Evolutionary conservation across 1,140 invertebrate genomes (phyloP).

Genomic region (Theocolax elegans): DNA sequence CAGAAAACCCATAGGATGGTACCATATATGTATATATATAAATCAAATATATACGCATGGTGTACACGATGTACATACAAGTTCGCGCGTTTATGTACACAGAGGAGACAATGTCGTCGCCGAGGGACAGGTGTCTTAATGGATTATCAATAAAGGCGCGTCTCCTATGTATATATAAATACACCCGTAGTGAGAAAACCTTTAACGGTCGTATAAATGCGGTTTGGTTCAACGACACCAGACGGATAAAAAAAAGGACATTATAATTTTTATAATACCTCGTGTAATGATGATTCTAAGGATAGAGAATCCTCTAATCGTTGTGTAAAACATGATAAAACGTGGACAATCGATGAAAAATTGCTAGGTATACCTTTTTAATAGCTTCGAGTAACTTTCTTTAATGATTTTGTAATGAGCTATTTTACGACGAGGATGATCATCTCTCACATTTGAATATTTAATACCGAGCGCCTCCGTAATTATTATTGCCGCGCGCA

Average conservation of each 20-base stretch:
- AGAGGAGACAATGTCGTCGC: conserved; percentile 31
- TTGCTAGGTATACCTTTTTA: background rate
- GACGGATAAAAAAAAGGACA: background rate
- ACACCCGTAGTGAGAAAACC: background rate
- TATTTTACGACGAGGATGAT: conserved; percentile 8
- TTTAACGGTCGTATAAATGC: background rate
- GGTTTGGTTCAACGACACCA: conserved; percentile 19
- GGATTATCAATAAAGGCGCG: conserved; percentile 58
- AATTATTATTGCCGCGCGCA: conserved; percentile 1
- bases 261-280: background rate
- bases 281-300: background rate
- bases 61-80: too few species aligned
- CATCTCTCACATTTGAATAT: conserved; percentile 20
- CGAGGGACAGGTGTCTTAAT: conserved; percentile 50
- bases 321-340: conserved; percentile 28
- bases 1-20: too few species aligned
- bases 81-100: too few species aligned
- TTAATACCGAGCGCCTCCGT: background rate
- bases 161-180: conserved; percentile 31
- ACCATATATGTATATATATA: too few species aligned
- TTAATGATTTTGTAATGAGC: conserved; percentile 28
- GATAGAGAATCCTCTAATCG: background rate
- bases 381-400: background rate
- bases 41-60: too few species aligned
- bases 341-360: background rate